These are phyloP conservation scores for Loris lydekkerianus DNA, from an alignment of 2,797 vertebrate species.

Conservation along the genomic window DNA sequence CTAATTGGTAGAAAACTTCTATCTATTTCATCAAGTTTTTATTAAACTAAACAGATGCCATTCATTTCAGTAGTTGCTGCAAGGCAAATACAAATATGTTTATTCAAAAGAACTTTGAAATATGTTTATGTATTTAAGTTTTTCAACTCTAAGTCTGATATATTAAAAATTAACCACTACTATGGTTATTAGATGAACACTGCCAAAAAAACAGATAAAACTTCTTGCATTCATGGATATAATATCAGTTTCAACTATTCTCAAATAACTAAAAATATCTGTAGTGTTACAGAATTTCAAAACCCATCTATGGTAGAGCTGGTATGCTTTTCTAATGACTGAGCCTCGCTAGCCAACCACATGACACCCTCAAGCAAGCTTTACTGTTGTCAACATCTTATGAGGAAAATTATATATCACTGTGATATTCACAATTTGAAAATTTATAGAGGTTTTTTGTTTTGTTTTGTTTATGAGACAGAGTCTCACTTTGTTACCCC, in stretches of 20 bases:
- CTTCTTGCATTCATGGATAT: background rate
- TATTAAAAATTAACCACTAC: constrained; percentile 25
- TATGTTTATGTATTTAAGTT: background rate
- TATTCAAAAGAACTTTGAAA: background rate
- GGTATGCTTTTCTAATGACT: background rate
- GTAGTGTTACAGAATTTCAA: background rate
- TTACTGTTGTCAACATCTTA: constrained; percentile 24
- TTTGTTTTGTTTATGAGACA: too few relatives aligned
- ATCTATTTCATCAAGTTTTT: background rate
- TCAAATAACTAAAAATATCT: background rate
- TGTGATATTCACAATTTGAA: constrained; percentile 1
- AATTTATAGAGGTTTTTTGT: background rate
- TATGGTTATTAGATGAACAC: background rate
- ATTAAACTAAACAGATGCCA: constrained; percentile 12
- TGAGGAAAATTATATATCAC: background rate
- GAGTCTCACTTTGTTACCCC: too few relatives aligned
- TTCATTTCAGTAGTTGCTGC: constrained; percentile 5
- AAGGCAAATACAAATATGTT: background rate
- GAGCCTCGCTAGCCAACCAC: background rate
- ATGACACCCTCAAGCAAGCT: background rate
- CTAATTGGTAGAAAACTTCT: constrained; percentile 47
- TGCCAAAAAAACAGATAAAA: background rate
- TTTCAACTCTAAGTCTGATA: background rate
- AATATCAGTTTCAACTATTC: background rate
- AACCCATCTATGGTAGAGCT: background rate